phyloP scores from a whole-genome alignment of 2,113 vertebrate species.

The Synodontis membranacea region DNA sequence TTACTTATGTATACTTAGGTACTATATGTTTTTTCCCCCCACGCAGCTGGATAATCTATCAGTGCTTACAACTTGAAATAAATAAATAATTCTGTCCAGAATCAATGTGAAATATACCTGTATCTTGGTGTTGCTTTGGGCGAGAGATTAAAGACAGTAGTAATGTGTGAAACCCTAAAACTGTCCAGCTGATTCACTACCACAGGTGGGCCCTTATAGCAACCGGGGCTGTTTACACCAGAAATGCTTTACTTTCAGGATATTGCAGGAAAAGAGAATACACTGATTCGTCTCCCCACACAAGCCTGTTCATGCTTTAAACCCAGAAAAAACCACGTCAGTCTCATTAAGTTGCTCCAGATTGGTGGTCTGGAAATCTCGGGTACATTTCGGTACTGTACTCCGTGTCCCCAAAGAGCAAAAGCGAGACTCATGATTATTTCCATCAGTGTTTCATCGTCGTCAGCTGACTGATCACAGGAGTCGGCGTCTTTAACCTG shows the following conservation, averaged over 20 bases:
- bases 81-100: conserved; percentile 1
- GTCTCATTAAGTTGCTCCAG: neutral
- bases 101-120: conserved; percentile 4
- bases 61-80: neutral
- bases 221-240: neutral
- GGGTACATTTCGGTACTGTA: neutral
- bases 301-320: neutral
- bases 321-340: conserved; percentile 7
- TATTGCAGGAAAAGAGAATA: neutral
- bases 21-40: neutral
- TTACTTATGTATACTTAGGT: neutral
- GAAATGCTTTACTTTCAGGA: conserved; percentile 24
- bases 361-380: neutral
- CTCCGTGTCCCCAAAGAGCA: neutral
- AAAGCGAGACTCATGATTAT: neutral
- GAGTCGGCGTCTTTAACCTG: neutral
- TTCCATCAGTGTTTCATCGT: neutral
- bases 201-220: neutral
- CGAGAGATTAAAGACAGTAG: neutral
- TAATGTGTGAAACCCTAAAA: conserved; percentile 5
- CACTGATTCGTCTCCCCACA: neutral
- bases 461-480: neutral
- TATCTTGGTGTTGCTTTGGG: neutral
- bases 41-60: neutral
- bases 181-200: neutral